Conservation (phyloP, 2,113 vertebrate genomes). For the Stercorarius parasiticus region DNA sequence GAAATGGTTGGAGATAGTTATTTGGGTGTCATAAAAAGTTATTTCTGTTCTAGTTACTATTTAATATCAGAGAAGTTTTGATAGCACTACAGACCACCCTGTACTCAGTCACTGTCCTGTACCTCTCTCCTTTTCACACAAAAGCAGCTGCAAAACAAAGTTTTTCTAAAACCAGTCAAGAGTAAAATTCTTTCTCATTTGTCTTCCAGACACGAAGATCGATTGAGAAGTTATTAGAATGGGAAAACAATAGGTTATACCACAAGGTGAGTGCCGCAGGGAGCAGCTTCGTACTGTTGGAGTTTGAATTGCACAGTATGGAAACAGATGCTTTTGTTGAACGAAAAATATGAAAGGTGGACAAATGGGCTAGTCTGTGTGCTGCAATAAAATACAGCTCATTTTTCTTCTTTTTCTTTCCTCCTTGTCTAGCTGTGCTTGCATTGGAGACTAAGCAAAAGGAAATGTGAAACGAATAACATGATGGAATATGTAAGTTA, state of each 20-base stretch:
- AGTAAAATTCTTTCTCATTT: constrained; percentile 89
- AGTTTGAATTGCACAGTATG: constrained; percentile 98
- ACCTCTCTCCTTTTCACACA: constrained; percentile 81
- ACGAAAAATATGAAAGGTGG: constrained; percentile 97
- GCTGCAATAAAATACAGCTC: constrained; percentile 90
- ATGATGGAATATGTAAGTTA: constrained; percentile 99
- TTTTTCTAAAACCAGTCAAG: constrained; percentile 82
- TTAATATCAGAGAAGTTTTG: constrained; percentile 62
- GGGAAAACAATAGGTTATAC: constrained; percentile 95
- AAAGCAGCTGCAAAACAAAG: constrained; percentile 89
- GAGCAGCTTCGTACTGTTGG: constrained; percentile 83
- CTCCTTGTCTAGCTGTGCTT: constrained; percentile 94
- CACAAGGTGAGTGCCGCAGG: constrained; percentile 95
- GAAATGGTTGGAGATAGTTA: neutral
- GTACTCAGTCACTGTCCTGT: constrained; percentile 80
- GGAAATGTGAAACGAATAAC: constrained; percentile 99
- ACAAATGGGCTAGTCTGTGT: constrained; percentile 86
- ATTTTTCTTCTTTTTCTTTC: constrained; percentile 87
- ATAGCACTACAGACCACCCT: constrained; percentile 76
- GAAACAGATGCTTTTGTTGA: constrained; percentile 99
- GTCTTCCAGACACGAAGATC: constrained; percentile 97
- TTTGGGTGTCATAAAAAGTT: neutral
- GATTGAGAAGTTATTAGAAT: constrained; percentile 98
- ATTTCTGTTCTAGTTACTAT: constrained; percentile 20
- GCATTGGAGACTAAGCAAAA: constrained; percentile 96